Evolutionary conservation across 2,113 vertebrate genomes (phyloP).

Genomic region (Brevimyrus niger): DNA sequence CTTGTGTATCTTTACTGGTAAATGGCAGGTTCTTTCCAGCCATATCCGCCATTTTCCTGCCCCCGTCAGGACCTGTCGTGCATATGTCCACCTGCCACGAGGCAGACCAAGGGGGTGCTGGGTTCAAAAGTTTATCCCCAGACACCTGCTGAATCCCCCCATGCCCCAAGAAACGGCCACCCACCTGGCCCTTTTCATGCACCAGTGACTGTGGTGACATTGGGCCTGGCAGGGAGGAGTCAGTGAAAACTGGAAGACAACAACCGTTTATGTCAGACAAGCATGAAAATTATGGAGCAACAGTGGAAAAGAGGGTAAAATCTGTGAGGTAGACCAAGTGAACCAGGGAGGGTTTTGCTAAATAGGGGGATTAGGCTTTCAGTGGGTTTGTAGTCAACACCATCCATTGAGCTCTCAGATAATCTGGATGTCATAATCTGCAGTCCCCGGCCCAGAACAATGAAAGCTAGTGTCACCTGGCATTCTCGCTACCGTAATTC

Average conservation of each 20-base stretch:
- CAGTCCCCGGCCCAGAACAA: neutral
- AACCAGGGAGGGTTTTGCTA: neutral
- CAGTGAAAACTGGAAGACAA: neutral
- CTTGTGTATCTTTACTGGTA: neutral
- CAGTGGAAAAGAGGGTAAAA: neutral
- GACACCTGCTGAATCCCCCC: conserved; percentile 32
- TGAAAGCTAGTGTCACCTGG: neutral
- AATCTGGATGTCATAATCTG: neutral
- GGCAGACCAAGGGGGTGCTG: conserved; percentile 21
- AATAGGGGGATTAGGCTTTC: neutral
- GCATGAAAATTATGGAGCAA: neutral
- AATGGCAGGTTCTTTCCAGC: neutral
- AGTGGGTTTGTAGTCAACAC: neutral
- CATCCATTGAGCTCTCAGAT: neutral
- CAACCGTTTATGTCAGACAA: neutral
- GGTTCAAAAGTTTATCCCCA: conserved; percentile 49
- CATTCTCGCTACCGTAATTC: neutral
- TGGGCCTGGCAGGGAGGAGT: conserved; percentile 10
- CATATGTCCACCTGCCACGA: conserved; percentile 9
- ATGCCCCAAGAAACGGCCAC: conserved; percentile 38
- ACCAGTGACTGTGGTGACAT: conserved; percentile 35
- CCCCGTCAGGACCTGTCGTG: neutral
- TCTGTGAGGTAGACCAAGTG: neutral
- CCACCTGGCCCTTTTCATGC: conserved; percentile 32
- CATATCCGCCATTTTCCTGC: neutral